Base-by-base conservation (phyloP, 2,797 vertebrate genomes). In the Thalassophryne amazonica region DNA sequence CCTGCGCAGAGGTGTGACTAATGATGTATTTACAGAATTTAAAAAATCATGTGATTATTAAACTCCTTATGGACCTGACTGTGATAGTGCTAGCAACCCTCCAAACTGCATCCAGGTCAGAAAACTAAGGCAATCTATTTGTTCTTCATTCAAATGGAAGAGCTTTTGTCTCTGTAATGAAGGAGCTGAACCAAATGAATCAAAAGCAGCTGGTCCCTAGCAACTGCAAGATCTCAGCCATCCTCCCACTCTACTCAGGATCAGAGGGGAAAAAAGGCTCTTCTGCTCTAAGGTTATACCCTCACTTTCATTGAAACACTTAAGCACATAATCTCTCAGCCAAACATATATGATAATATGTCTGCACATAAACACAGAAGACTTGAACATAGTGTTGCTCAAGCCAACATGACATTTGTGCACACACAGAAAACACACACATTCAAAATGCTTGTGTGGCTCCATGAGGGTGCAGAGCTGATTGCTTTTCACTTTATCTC, bases 171-270 rank as follows among this genome's bases (percentile, higher is more conserved):
- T 47, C 24, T 22, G 37, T 33, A 28, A 17, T 23, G 42, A 64
- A 56, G 13, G 39, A 53, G 42, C 56, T 59, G 34, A 14, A 59
- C 14, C 53, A 38, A 55, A 52, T 18, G 27, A 48, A 51, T 30
- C 46, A 64, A 60, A 31, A 35, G 45, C 29, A 67, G 53, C 40
- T 52, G 39, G 41, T 60, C 73, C 62, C 41, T 63, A 29, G 66
- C 59, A 80, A 73, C 57, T 45, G 56, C 39, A 23, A 69, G 48
- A 79, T 35, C 47, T 65, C 55, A 60, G 60, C 8, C 5, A 0
- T 18, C 61, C 58, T 46, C 53, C 41, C 45, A 60, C 64, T 62
- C 30, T 11, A 13, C 33, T 71, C 30, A 73, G 35, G 49, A 73
- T 36, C 39, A 66, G 54, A 27, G 42, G 40, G 41, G 48, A 39